Base-by-base conservation (phyloP, 2,888 invertebrate species). In the Agapetus fuscipes region DNA sequence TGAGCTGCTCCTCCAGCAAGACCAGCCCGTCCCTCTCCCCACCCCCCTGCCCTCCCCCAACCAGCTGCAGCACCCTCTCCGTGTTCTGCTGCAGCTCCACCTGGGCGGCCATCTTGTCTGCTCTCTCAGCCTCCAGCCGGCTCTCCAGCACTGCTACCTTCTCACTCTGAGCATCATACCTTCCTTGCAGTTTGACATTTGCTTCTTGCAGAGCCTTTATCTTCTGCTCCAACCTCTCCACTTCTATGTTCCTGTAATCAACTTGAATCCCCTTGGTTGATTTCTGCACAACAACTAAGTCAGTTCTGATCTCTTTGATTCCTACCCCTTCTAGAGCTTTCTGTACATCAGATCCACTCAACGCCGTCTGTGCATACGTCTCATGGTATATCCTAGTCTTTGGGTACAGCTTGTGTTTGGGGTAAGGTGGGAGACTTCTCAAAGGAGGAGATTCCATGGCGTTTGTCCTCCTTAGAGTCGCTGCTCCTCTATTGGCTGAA, bases 381-480 rank as follows among this genome's bases (percentile, higher is more conserved):
- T 89, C 89, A 50, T 87, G 86, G 57, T 84, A 88, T 49, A 89
- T 88, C 53, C 78, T 72, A 1, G 82, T 79, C 55, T 72, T 75
- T 20, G 66, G 59, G 1, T 45, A 37, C 1, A 31, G 17, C 48
- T 61, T 61, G 41, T 60, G 59, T 30, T 63, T 61, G n/a, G 70
- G 61, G 49, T 66, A 70, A 1, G 71, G 68, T 3, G 72, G 68
- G 30, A 69, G 49, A 37, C 57, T 61, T 50, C 67, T 72, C 32
- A 55, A 35, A 1, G 51, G 52, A 3, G 54, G 52, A 9, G 51
- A 52, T 31, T 62, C 59, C 44, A 57, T 51, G 33, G 50, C 10
- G 45, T 40, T 33, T 35, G 45, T 30, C 40, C 51, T 39, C 35
- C 48, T 28, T 29, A 41, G 40, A 29, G 57, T 43, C 39, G 52